A percentile compares a stretch with the other conserved stretches of the same genome.
These are phyloP conservation scores for Aphelinus certus DNA, from an alignment of 1,140 invertebrate species.

Conservation along the genomic window DNA sequence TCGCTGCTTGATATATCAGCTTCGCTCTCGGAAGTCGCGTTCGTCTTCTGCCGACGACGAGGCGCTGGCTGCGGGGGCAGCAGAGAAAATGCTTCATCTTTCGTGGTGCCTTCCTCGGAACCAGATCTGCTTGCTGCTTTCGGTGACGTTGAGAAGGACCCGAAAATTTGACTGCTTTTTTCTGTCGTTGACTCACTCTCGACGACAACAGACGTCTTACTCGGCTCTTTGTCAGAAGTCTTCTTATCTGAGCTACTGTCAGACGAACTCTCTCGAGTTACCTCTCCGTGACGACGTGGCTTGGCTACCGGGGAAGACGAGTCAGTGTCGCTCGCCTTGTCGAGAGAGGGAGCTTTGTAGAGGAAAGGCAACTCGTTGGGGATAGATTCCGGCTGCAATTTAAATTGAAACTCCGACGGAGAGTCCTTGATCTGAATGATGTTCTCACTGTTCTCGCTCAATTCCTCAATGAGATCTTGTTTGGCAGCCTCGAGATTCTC, in stretches of 20 bases:
- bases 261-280: conserved; percentile 1
- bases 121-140: conserved; percentile 53
- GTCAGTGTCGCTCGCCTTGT: conserved; percentile 49
- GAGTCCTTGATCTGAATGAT: conserved; percentile 71
- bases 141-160: conserved; percentile 35
- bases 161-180: conserved; percentile 45
- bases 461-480: conserved; percentile 73
- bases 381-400: conserved; percentile 63
- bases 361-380: conserved; percentile 62
- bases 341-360: conserved; percentile 56
- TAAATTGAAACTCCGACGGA: conserved; percentile 78
- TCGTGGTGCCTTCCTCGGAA: conserved; percentile 54
- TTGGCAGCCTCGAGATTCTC: conserved; percentile 74
- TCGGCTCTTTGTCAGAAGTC: conserved; percentile 11
- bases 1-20: conserved; percentile 86
- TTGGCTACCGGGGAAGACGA: conserved; percentile 48
- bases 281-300: conserved; percentile 35
- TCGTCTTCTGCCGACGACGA: conserved; percentile 55
- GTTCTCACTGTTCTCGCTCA: conserved; percentile 63
- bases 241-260: conserved; percentile 37
- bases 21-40: conserved; percentile 57
- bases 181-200: conserved; percentile 43
- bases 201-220: conserved; percentile 42
- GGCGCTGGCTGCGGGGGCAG: conserved; percentile 57
- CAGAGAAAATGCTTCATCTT: conserved; percentile 56